Base-by-base conservation (phyloP, 2,113 vertebrate genomes). In the Camelus bactrianus region DNA sequence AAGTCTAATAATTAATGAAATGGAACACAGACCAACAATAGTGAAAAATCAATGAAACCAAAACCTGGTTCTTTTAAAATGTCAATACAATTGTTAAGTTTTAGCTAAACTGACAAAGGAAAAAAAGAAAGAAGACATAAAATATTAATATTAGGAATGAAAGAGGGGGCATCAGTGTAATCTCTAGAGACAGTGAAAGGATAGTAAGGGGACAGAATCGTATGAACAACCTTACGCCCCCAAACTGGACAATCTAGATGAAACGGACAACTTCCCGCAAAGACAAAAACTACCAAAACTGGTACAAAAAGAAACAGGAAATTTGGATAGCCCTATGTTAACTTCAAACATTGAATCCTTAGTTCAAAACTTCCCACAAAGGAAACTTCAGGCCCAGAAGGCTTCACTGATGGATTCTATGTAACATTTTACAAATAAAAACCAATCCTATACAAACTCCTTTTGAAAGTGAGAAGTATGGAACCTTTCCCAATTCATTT, bases 41-140 rank as follows among this genome's bases (percentile, higher is more conserved):
- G 46, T 70, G 50, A 60, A 79, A 60, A 89, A 54, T 60, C 64
- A 95, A 52, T 80, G n/a, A 84, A 86, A 60, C 81, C 19, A 72
- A 79, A 75, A 91, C 4, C 20, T 9, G 14, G 6, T 70, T 85
- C 32, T 86, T 95, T 95, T 54, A 95, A 86, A 62, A 62, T 88
- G 89, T 69, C 60, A 60, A 42, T 75, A 89, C 54, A 54, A 62
- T 62, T 79, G 28, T 70, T 77, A 93, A 54, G 35, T 76, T 73
- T 92, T 77, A 89, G 16, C 30, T 50, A 92, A 93, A 80, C 12
- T 32, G 30, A 67, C 30, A 38, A 75, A 87, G 38, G 19, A 4
- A 2, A 35, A 48, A 87, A 92, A 83, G 20, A 72, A 42, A 46
- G 17, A 58, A 67, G n/a, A 58, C 15, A 28, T 62, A 72, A 75